Conservation (phyloP, 2,888 invertebrate species). For the Cyclophora albipunctata region DNA sequence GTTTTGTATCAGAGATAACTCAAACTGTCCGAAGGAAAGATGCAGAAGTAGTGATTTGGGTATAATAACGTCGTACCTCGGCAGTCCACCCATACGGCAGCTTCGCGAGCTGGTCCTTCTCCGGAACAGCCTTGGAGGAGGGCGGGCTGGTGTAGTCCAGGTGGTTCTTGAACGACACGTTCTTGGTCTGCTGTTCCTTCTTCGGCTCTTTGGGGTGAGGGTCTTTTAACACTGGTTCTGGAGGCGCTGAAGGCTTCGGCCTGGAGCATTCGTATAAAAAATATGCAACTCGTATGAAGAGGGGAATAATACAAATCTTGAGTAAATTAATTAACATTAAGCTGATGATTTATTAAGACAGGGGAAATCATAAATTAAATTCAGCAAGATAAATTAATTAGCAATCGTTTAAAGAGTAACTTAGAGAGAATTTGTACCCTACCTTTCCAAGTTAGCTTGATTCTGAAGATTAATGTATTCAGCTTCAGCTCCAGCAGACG, state of each 20-base stretch:
- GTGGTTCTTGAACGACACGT: slow-evolving; percentile 71
- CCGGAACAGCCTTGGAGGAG: slow-evolving; percentile 59
- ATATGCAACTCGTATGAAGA: too few relatives aligned
- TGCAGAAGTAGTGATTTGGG: too few relatives aligned
- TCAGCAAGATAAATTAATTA: too few relatives aligned
- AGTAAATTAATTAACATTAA: too few relatives aligned
- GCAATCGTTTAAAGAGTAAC: too few relatives aligned
- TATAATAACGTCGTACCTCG: slow-evolving; percentile 26
- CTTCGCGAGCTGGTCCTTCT: slow-evolving; percentile 69
- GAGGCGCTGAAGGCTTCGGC: slow-evolving; percentile 53
- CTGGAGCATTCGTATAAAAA: too few relatives aligned
- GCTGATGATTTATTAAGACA: too few relatives aligned
- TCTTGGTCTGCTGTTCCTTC: slow-evolving; percentile 66
- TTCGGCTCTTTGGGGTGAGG: slow-evolving; percentile 48
- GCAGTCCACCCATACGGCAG: slow-evolving; percentile 64
- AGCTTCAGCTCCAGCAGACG: slow-evolving; percentile 77
- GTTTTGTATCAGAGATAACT: too few relatives aligned
- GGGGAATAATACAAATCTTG: too few relatives aligned
- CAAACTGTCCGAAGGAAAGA: too few relatives aligned
- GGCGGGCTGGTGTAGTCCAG: slow-evolving; percentile 66
- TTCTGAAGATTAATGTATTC: slow-evolving; percentile 56
- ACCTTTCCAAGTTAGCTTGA: slow-evolving; percentile 43
- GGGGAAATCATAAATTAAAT: too few relatives aligned
- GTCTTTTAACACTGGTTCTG: slow-evolving; percentile 53
- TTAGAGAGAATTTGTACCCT: slow-evolving; percentile 11